Percentiles rank a stretch among this genome's conserved stretches.
Conservation (phyloP, 2,888 invertebrate species). For the Andrena chrysosceles region DNA sequence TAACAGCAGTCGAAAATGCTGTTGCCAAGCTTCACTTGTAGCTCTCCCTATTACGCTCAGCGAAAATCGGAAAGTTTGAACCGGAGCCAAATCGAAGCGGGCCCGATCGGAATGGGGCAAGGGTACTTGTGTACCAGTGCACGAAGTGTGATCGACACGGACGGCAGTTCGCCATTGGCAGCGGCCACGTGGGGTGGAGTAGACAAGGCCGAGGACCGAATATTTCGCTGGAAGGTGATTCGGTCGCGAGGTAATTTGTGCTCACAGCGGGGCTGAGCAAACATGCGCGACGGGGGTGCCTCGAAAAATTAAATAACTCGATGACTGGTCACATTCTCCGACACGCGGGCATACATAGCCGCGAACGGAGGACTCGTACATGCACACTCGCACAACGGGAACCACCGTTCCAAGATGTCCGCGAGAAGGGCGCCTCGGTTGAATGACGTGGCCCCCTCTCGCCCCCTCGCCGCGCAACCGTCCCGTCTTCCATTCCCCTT, state of each 20-base stretch:
- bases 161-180: constrained; percentile 69
- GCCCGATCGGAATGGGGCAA: not conserved
- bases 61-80: too few species aligned
- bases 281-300: constrained; percentile 85
- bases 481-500: constrained; percentile 50
- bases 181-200: constrained; percentile 61
- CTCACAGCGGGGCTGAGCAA: constrained; percentile 88
- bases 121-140: not conserved
- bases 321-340: constrained; percentile 88
- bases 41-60: too few species aligned
- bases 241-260: constrained; percentile 88
- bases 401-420: constrained; percentile 77
- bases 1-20: too few species aligned
- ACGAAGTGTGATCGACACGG: constrained; percentile 60
- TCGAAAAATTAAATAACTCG: constrained; percentile 87
- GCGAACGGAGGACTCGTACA: constrained; percentile 32
- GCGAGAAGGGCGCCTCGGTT: constrained; percentile 67
- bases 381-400: constrained; percentile 69
- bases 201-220: constrained; percentile 60
- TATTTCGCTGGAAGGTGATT: constrained; percentile 81
- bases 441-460: constrained; percentile 75
- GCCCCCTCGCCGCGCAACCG: constrained; percentile 11
- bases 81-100: not conserved
- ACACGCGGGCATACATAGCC: constrained; percentile 62
- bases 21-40: too few species aligned